phyloP scores from a whole-genome alignment of 2,888 invertebrate species.

The Seira sanloemensis region DNA sequence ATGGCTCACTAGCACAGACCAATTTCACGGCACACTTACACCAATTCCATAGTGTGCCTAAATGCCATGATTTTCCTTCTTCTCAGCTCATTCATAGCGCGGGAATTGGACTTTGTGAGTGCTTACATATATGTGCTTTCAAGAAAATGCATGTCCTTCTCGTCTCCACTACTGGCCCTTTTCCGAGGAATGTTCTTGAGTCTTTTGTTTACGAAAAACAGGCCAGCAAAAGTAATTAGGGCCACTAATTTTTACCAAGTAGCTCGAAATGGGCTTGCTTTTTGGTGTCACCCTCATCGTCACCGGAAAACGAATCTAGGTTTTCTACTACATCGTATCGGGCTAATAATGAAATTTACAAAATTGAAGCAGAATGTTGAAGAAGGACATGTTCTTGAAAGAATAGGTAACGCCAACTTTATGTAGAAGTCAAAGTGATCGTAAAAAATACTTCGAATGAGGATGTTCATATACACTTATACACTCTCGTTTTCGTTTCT shows the following conservation, averaged over 20 bases:
- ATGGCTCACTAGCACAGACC: constrained; percentile 22
- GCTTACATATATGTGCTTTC: no score
- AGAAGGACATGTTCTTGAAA: not conserved
- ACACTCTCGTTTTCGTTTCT: no score
- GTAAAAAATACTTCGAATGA: not conserved
- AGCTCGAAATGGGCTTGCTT: constrained; percentile 33
- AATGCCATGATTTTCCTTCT: not conserved
- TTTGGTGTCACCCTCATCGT: constrained; percentile 42
- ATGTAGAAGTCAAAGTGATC: no score
- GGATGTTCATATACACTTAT: no score
- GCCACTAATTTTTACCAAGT: constrained; percentile 44
- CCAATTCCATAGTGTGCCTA: constrained; percentile 41
- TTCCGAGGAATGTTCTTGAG: not conserved
- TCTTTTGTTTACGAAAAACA: constrained; percentile 19
- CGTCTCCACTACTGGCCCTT: not conserved
- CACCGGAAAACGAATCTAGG: constrained; percentile 34
- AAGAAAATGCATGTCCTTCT: not conserved
- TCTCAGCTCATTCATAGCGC: not conserved
- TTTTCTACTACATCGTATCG: not conserved
- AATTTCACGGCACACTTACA: constrained; percentile 59
- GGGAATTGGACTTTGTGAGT: not conserved
- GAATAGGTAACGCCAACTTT: not conserved
- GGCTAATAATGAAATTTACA: not conserved
- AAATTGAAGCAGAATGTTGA: not conserved
- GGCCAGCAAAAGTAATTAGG: constrained; percentile 54